Percentiles rank a stretch among this genome's conserved stretches.
phyloP scores from a whole-genome alignment of 2,888 invertebrate genomes.

The Noctua janthe region DNA sequence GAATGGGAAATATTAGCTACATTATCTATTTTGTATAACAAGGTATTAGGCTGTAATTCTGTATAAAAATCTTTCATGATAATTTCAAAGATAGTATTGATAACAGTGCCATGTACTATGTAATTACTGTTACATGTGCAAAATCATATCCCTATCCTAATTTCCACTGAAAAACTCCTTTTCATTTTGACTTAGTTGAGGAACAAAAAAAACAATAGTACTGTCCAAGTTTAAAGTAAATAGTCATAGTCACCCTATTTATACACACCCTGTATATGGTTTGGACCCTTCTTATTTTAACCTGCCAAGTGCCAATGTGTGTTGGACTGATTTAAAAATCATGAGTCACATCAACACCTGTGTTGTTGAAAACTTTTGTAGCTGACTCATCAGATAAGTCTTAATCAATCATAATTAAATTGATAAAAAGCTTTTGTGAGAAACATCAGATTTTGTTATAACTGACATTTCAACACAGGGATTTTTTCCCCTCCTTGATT shows the following conservation, averaged over 20 bases:
- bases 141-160: background rate
- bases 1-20: background rate
- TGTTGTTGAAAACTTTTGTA: background rate
- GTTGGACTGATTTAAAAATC: slow-evolving; percentile 5
- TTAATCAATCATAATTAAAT: background rate
- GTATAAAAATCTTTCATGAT: slow-evolving; percentile 21
- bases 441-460: background rate
- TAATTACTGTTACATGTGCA: background rate
- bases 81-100: slow-evolving; percentile 35
- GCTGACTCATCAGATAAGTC: background rate
- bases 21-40: slow-evolving; percentile 32
- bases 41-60: slow-evolving; percentile 21
- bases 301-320: background rate
- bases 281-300: slow-evolving; percentile 22
- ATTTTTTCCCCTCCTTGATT: background rate
- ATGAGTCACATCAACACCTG: slow-evolving; percentile 18
- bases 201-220: background rate
- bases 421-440: background rate
- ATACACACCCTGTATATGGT: background rate
- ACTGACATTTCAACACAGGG: background rate
- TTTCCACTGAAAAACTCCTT: background rate
- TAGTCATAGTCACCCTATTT: slow-evolving; percentile 33
- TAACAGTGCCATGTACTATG: slow-evolving; percentile 16
- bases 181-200: background rate
- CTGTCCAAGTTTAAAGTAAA: slow-evolving; percentile 14